phyloP scores from a whole-genome alignment of 1,140 invertebrate genomes.

The Leptonema lineaticorne region DNA sequence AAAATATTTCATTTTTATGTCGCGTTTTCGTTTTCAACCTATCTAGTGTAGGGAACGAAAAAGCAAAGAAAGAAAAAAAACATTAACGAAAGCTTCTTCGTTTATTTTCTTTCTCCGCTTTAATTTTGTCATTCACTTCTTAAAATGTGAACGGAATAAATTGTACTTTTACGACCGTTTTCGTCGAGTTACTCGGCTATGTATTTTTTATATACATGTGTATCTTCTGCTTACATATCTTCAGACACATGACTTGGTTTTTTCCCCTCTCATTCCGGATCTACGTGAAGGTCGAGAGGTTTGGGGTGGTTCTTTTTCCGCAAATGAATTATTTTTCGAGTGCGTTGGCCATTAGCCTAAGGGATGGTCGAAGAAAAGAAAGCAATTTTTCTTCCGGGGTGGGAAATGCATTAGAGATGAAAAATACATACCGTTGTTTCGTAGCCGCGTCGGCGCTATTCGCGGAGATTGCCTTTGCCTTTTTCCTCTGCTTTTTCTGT shows the following conservation, averaged over 20 bases:
- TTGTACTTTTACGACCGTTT: constrained; percentile 10
- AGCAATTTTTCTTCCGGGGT: constrained; percentile 12
- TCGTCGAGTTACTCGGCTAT: neutral
- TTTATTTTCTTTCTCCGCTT: constrained; percentile 8
- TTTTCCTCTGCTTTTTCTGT: neutral
- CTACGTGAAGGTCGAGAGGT: neutral
- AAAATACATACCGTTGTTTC: constrained; percentile 17
- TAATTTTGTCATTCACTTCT: constrained; percentile 1
- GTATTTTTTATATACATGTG: neutral
- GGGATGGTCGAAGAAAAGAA: constrained; percentile 7
- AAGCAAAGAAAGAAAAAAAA: too few species aligned
- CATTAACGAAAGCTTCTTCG: neutral
- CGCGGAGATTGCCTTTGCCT: neutral
- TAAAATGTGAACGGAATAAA: constrained; percentile 9
- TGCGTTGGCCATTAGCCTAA: constrained; percentile 14
- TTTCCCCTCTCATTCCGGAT: neutral
- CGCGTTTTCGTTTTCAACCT: too few species aligned
- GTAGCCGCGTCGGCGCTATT: neutral
- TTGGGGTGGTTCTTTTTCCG: neutral
- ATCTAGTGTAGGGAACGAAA: constrained; percentile 6
- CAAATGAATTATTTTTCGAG: constrained; percentile 18
- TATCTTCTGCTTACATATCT: neutral
- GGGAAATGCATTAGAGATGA: constrained; percentile 17
- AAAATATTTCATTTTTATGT: too few species aligned
- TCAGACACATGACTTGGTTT: neutral